Conservation (phyloP, 23 tunicate genomes). For the Trididemnum clinides region DNA sequence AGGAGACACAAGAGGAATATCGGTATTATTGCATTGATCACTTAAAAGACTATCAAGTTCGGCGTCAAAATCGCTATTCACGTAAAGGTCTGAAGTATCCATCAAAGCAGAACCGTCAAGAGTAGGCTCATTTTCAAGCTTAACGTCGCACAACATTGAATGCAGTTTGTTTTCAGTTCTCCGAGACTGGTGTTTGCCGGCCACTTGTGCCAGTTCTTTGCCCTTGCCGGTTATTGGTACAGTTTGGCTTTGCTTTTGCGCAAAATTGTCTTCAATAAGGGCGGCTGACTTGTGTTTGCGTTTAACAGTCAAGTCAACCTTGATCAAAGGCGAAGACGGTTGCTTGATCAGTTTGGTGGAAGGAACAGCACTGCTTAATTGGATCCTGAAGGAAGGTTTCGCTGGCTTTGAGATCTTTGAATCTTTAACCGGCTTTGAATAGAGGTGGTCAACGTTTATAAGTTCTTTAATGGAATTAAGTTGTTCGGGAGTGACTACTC, state of each 20-base stretch:
- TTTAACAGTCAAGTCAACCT: constrained; percentile 13
- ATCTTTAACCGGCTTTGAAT: constrained; percentile 56
- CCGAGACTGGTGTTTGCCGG: background rate
- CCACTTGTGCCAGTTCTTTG: background rate
- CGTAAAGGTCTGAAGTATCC: constrained; percentile 27
- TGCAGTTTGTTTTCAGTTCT: background rate
- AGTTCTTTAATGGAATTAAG: constrained; percentile 53
- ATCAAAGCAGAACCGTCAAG: background rate
- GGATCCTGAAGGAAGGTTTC: constrained; percentile 47
- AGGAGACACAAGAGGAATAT: constrained; percentile 3
- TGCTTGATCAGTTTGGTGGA: constrained; percentile 68
- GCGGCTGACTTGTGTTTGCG: constrained; percentile 68
- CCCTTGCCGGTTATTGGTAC: background rate
- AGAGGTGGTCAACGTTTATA: constrained; percentile 65
- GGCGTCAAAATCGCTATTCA: constrained; percentile 43
- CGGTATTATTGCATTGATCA: background rate
- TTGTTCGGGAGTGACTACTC: constrained; percentile 35
- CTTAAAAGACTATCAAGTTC: constrained; percentile 48
- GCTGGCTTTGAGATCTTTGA: background rate
- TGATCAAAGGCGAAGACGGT: constrained; percentile 23
- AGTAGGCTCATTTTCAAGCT: background rate
- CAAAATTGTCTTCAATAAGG: constrained; percentile 64
- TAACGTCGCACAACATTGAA: constrained; percentile 40
- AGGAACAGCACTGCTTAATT: constrained; percentile 65
- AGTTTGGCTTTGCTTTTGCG: constrained; percentile 14